Evolutionary conservation across 1,140 invertebrate species (phyloP), one percentile per base, ranked within the genome.

Genomic region (Nylanderia fulva): DNA sequence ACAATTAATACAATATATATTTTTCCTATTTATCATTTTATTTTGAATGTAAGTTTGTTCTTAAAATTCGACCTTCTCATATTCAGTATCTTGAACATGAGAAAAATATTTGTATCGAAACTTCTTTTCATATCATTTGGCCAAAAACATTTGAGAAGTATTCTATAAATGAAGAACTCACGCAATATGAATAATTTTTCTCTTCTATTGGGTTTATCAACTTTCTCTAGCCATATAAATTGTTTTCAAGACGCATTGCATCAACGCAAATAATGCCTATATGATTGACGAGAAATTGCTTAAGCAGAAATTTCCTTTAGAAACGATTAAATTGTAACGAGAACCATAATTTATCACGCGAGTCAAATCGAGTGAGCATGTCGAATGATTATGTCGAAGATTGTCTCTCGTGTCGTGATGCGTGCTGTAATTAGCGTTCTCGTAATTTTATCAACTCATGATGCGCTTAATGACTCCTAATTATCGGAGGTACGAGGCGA

Each of bases 381-480:
- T 29, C 7, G 13, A 45, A n/a, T 27, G 6, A 76, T 58, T 58
- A 33, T 33, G 36, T 82, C 39, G 36, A 60, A 72, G 66, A n/a
- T 60, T 82, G 66, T 24, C n/a, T 54, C 18, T 71, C 21, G 8
- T 36, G 13, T 8, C 36, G 9, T 58, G 7, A 2, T 11, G 42
- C 0, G 71, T 9, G 21, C 5, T 39, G 54, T 45, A 45, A 58
- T 33, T 80, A 60, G 33, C 21, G 27, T 76, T 33, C 36, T 60
- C 54, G 24, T 82, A 72, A 45, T 45, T 45, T 82, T 82, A 45
- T 60, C 8, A 68, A 15, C 56, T 7, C 24, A 45, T 11, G 18
- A 58, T 69, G 18, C 21, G n/a, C 4, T 42, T 82, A 71, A 80
- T 71, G 7, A 71, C 1, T 58, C 11, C 13, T 45, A 80, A 82